These are phyloP conservation scores for Tetragnatha montana DNA, from an alignment of 2,888 invertebrate genomes.

Conservation along the genomic window DNA sequence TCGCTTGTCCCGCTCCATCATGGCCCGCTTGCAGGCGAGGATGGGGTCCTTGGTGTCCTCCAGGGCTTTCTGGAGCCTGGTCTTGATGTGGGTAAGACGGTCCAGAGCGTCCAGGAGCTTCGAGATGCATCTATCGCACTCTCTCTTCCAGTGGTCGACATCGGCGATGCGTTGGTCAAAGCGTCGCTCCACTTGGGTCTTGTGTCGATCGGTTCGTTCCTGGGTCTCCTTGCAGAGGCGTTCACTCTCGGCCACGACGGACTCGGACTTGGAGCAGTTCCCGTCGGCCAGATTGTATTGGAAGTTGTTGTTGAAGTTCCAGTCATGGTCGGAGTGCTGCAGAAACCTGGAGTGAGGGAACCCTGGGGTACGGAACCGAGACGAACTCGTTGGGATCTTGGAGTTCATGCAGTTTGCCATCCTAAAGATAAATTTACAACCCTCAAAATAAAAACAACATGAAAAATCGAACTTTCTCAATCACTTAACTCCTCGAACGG, in stretches of 20 bases:
- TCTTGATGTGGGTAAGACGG: slow-evolving; percentile 44
- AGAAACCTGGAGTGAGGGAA: slow-evolving; percentile 47
- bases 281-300: slow-evolving; percentile 61
- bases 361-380: slow-evolving; percentile 47
- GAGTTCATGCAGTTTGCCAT: not conserved
- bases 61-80: slow-evolving; percentile 37
- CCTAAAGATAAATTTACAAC: not conserved
- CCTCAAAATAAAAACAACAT: no score
- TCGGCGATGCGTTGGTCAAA: slow-evolving; percentile 63
- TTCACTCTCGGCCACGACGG: slow-evolving; percentile 55
- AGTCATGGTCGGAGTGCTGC: slow-evolving; percentile 56
- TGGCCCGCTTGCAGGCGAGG: slow-evolving; percentile 38
- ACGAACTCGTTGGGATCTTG: not conserved
- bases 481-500: no score
- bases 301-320: slow-evolving; percentile 56
- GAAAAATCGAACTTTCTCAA: no score
- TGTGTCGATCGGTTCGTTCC: slow-evolving; percentile 43
- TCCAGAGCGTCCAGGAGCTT: slow-evolving; percentile 53
- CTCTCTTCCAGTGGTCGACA: slow-evolving; percentile 57
- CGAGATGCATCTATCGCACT: slow-evolving; percentile 42
- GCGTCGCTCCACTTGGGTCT: slow-evolving; percentile 54
- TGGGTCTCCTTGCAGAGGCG: slow-evolving; percentile 51
- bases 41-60: slow-evolving; percentile 47
- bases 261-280: slow-evolving; percentile 53
- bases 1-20: slow-evolving; percentile 58